Evolutionary conservation across 2,888 invertebrate species (phyloP).

Genomic region (Limnephilus marmoratus): DNA sequence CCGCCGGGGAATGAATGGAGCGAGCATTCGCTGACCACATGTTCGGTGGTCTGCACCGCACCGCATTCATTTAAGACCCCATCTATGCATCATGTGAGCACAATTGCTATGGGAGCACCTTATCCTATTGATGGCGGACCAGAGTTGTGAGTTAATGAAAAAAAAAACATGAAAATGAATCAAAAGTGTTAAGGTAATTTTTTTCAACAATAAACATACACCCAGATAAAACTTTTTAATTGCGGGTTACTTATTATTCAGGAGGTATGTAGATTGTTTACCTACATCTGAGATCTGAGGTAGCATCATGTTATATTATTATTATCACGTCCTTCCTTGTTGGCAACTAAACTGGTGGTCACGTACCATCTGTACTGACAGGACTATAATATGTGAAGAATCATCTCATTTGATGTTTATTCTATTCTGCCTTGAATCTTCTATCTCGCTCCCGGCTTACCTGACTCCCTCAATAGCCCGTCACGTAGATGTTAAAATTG

Average conservation of each 20-base stretch:
- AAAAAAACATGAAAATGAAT: no score
- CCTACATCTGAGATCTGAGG: not conserved
- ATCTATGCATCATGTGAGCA: no score
- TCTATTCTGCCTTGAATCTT: slow-evolving; percentile 24
- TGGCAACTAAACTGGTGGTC: not conserved
- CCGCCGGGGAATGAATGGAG: no score
- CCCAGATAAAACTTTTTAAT: not conserved
- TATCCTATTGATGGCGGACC: no score
- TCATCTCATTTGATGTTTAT: slow-evolving; percentile 25
- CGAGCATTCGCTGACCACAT: no score
- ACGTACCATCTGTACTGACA: slow-evolving; percentile 11
- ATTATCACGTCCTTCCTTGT: not conserved
- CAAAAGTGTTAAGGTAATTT: no score
- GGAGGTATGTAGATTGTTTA: not conserved
- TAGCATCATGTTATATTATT: not conserved
- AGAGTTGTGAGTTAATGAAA: no score
- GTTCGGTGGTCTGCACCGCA: no score
- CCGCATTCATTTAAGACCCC: no score
- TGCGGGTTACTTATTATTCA: not conserved
- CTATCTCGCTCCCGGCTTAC: not conserved
- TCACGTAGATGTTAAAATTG: slow-evolving; percentile 31
- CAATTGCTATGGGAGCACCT: no score
- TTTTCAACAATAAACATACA: no score
- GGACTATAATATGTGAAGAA: not conserved
- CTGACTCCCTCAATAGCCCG: not conserved